Conservation (phyloP, 1,140 invertebrate genomes). For the Araneus ventricosus region DNA sequence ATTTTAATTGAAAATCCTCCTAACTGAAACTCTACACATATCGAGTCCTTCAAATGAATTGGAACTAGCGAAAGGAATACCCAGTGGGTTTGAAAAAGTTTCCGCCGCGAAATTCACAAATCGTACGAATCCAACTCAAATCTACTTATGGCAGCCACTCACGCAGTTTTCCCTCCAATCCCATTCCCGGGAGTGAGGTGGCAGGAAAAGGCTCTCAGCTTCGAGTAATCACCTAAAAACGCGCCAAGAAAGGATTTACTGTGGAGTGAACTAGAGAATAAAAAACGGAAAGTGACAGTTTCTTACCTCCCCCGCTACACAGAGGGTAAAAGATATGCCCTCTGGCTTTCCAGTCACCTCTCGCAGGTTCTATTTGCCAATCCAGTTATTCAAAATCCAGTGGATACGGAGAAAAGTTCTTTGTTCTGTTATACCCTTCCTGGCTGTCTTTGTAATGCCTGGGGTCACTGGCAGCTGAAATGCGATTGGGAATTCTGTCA, state of each 20-base stretch:
- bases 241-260: background rate
- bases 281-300: constrained; percentile 7
- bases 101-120: background rate
- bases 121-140: background rate
- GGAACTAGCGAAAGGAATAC: background rate
- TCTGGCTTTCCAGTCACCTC: constrained; percentile 7
- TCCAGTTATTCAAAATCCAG: constrained; percentile 18
- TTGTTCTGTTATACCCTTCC: background rate
- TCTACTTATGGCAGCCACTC: constrained; percentile 8
- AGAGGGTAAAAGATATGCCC: background rate
- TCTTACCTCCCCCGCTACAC: background rate
- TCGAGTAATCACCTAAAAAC: constrained; percentile 47
- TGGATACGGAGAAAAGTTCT: background rate
- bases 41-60: background rate
- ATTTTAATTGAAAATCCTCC: no score
- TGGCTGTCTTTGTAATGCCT: background rate
- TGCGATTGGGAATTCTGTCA: background rate
- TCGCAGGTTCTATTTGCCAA: background rate
- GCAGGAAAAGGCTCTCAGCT: background rate
- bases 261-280: background rate
- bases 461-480: background rate
- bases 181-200: background rate
- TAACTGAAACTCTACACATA: background rate
- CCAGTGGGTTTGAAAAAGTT: background rate
- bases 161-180: background rate